Conservation (phyloP, 2,888 invertebrate genomes). For the Trichopoda pennipes region DNA sequence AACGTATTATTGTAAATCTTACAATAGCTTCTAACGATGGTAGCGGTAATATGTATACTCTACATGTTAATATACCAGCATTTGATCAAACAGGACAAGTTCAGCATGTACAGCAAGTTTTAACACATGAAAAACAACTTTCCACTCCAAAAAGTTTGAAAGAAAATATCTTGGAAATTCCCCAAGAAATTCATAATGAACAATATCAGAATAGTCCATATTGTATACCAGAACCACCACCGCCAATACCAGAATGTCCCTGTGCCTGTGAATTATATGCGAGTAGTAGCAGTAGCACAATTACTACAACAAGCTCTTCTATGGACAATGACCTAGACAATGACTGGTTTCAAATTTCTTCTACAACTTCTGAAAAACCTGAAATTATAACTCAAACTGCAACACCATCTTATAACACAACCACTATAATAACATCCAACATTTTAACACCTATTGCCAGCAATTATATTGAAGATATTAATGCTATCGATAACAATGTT, state of each 20-base stretch:
- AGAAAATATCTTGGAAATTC: constrained; percentile 43
- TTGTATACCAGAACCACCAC: constrained; percentile 79
- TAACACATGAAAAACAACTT: constrained; percentile 73
- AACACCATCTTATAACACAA: constrained; percentile 3
- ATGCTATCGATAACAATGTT: constrained; percentile 47
- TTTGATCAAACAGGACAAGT: constrained; percentile 73
- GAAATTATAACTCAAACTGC: constrained; percentile 26
- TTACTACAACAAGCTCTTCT: constrained; percentile 7
- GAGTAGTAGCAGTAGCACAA: background rate
- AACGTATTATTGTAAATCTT: constrained; percentile 89
- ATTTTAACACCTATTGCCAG: constrained; percentile 34
- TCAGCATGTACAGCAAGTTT: constrained; percentile 72
- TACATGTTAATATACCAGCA: constrained; percentile 90
- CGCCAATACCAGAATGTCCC: constrained; percentile 80
- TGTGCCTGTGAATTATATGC: constrained; percentile 73
- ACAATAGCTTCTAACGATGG: constrained; percentile 88
- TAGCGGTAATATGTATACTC: constrained; percentile 85
- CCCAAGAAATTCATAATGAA: background rate
- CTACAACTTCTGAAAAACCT: constrained; percentile 55
- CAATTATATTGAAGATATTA: constrained; percentile 21
- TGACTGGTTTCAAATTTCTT: constrained; percentile 35
- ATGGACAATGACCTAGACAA: constrained; percentile 68
- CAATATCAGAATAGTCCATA: constrained; percentile 67
- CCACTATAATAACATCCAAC: constrained; percentile 40
- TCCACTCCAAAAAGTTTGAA: background rate